Conservation (phyloP, 2,888 invertebrate species). For the Coremacera marginata region DNA sequence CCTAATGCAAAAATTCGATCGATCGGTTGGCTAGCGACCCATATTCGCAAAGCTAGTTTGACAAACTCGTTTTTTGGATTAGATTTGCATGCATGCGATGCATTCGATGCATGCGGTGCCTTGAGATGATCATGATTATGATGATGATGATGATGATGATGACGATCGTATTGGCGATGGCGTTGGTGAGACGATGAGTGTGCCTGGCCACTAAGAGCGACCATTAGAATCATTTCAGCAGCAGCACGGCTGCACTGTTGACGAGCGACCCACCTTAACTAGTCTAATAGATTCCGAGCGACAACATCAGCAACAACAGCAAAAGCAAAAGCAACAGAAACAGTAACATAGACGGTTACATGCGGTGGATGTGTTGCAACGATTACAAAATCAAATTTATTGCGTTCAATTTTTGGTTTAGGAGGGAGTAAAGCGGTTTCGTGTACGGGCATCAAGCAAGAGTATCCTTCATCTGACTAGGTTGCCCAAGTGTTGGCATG, state of each 20-base stretch:
- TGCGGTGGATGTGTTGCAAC: slow-evolving; percentile 58
- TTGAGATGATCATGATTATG: slow-evolving; percentile 41
- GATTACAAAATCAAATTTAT: slow-evolving; percentile 64
- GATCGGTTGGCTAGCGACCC: slow-evolving; percentile 64
- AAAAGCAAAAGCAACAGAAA: slow-evolving; percentile 15
- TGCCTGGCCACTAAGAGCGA: slow-evolving; percentile 65
- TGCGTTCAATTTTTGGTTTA: slow-evolving; percentile 59
- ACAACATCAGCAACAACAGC: slow-evolving; percentile 23
- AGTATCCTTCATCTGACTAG: slow-evolving; percentile 10
- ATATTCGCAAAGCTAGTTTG: slow-evolving; percentile 53
- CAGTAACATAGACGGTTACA: slow-evolving; percentile 45
- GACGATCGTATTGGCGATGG: slow-evolving; percentile 16
- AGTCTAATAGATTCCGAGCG: slow-evolving; percentile 61
- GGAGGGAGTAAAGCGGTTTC: neutral
- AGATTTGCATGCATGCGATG: slow-evolving; percentile 35
- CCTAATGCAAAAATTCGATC: slow-evolving; percentile 64
- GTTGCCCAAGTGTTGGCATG: slow-evolving; percentile 18
- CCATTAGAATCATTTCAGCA: slow-evolving; percentile 60
- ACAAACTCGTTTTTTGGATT: slow-evolving; percentile 30
- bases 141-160: slow-evolving; percentile 23
- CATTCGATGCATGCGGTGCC: slow-evolving; percentile 11
- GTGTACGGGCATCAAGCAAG: neutral
- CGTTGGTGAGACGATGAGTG: slow-evolving; percentile 44
- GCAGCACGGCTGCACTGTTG: slow-evolving; percentile 44
- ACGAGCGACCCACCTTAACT: slow-evolving; percentile 63